A percentile compares a stretch with the other conserved stretches of the same genome.
Conservation (phyloP, 2,113 vertebrate genomes). For the Heliornis fulica region DNA sequence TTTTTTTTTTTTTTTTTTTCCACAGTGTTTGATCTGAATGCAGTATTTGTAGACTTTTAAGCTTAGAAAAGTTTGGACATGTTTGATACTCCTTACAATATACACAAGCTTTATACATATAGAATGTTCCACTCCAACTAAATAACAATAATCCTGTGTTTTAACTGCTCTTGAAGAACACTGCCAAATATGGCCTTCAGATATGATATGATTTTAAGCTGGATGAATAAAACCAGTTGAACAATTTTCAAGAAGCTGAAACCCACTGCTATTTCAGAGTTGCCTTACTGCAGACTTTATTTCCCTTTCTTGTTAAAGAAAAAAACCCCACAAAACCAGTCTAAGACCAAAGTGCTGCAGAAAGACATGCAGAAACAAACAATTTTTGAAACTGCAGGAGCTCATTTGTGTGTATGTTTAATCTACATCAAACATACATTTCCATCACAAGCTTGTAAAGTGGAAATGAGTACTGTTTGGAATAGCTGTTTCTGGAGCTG, state of each 20-base stretch:
- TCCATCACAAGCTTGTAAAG: background rate
- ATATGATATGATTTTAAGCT: background rate
- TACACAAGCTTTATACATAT: background rate
- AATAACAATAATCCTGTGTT: constrained; percentile 24
- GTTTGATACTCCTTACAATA: background rate
- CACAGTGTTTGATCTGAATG: background rate
- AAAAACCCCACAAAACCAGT: background rate
- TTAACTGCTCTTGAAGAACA: background rate
- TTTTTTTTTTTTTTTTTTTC: background rate
- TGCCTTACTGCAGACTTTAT: background rate
- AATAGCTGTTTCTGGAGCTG: background rate
- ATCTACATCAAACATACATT: background rate
- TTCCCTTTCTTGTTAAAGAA: background rate
- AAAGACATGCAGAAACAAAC: background rate
- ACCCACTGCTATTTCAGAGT: background rate
- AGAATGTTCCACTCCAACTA: background rate
- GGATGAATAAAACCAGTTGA: background rate
- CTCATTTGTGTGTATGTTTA: background rate
- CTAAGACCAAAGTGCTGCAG: background rate
- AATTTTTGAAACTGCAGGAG: background rate
- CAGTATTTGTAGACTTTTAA: background rate
- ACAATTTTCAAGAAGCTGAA: background rate
- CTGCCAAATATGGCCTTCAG: constrained; percentile 10
- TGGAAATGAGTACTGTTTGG: background rate
- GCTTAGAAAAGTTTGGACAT: background rate